Conservation (phyloP, 2,797 vertebrate genomes). For the Parotocinclus haroldoi region DNA sequence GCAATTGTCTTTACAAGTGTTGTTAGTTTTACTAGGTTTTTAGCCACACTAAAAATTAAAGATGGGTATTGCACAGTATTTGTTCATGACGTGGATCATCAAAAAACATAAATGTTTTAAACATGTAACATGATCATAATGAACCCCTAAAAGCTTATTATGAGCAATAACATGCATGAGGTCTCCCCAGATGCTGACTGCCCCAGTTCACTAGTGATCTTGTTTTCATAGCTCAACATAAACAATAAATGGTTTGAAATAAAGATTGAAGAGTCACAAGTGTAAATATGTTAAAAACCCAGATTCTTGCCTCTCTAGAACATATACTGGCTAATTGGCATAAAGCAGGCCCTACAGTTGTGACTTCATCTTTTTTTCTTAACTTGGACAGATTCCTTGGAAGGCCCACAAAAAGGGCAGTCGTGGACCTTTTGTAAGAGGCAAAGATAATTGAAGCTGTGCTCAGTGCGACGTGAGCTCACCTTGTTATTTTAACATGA, state of each 20-base stretch:
- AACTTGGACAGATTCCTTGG: constrained; percentile 43
- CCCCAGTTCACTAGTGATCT: too few species aligned
- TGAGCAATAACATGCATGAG: too few species aligned
- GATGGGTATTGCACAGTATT: too few species aligned
- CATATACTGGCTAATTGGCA: constrained; percentile 44
- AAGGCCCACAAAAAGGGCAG: constrained; percentile 34
- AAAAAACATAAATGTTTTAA: too few species aligned
- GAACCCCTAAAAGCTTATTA: too few species aligned
- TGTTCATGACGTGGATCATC: too few species aligned
- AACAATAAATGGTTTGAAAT: constrained; percentile 5
- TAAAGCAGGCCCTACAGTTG: constrained; percentile 31
- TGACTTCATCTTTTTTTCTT: constrained; percentile 47
- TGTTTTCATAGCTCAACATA: too few species aligned
- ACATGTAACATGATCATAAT: too few species aligned
- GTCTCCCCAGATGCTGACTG: too few species aligned
- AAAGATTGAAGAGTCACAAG: constrained; percentile 5
- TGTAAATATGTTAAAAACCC: constrained; percentile 11
- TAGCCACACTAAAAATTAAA: too few species aligned
- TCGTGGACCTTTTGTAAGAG: constrained; percentile 31
- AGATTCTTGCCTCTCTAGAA: not conserved
- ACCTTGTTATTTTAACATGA: constrained; percentile 40
- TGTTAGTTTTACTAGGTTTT: too few species aligned
- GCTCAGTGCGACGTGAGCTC: constrained; percentile 36
- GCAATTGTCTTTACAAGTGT: too few species aligned
- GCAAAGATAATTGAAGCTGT: constrained; percentile 20